A percentile compares a stretch with the other conserved stretches of the same genome.
phyloP scores from a whole-genome alignment of 2,888 invertebrate species.

The Hedychridium roseum region DNA sequence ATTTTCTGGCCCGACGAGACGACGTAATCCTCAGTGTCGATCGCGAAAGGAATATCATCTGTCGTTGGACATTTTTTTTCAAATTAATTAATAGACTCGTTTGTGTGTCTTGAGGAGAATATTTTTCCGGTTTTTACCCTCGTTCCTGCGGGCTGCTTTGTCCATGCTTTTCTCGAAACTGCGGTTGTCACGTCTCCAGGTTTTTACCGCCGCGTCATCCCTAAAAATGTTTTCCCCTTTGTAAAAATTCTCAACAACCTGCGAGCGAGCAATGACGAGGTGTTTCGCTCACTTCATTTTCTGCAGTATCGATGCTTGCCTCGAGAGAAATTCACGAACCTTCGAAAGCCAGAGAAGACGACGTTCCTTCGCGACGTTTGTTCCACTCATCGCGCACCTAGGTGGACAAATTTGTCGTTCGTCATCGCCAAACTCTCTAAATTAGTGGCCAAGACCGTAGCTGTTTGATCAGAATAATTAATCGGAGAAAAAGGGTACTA shows the following conservation, averaged over 20 bases:
- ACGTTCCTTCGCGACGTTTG: slow-evolving; percentile 27
- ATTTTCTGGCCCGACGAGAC: slow-evolving; percentile 65
- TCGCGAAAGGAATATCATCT: slow-evolving; percentile 65
- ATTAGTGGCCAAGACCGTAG: no score
- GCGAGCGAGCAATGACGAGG: slow-evolving; percentile 9
- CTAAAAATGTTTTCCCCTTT: slow-evolving; percentile 42
- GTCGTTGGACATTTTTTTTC: slow-evolving; percentile 32
- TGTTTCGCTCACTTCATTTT: slow-evolving; percentile 67
- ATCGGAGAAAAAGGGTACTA: slow-evolving; percentile 7
- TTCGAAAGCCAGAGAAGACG: slow-evolving; percentile 66
- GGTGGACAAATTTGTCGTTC: no score
- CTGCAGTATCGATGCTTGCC: slow-evolving; percentile 69
- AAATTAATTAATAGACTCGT: slow-evolving; percentile 1
- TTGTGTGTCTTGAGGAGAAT: not conserved
- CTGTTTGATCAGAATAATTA: no score
- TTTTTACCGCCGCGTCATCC: slow-evolving; percentile 64
- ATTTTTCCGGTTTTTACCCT: slow-evolving; percentile 35
- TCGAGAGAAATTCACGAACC: slow-evolving; percentile 67
- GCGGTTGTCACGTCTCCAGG: slow-evolving; percentile 67
- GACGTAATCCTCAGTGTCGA: slow-evolving; percentile 67
- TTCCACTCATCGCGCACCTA: slow-evolving; percentile 44
- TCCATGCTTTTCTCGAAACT: slow-evolving; percentile 47
- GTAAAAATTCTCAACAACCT: not conserved
- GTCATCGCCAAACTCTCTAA: no score
- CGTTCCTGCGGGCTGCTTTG: slow-evolving; percentile 46